Base-by-base conservation (phyloP, 2,888 invertebrate species). In the Tinea semifulvella region DNA sequence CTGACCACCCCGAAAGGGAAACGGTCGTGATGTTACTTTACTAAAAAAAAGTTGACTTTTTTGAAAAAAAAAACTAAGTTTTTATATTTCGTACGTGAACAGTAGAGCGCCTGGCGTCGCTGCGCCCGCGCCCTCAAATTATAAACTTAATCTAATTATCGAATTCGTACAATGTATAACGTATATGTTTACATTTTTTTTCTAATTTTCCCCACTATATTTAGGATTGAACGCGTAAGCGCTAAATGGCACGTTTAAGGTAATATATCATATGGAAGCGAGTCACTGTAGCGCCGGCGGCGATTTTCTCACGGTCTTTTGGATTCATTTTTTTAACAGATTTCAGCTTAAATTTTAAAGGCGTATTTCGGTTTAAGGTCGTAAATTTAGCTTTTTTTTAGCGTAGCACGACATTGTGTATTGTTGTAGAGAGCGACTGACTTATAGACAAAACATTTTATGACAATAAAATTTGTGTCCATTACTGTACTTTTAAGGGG, bases 151-250 rank as follows among this genome's bases (percentile, higher is more conserved):
- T 80, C 80, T 80, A 79, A 79, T 80, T 80, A 80, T 77, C 72
- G 73, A 80, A 80, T 77, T 79, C 75, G 67, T 77, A 80, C 79
- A 76, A 77, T 76, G 77, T 80, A n/a, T n/a, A n/a, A n/a, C n/a
- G n/a, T n/a, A n/a, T 75, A 58, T 80, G 77, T 79, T 80, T 80
- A 79, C 79, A 74, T 77, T 71, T 76, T 75, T 73, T 79, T 76
- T 75, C 71, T 76, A 68, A 79, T 76, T 74, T 73, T 60, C 63
- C 56, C 69, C 79, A 71, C 76, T 79, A 79, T 80, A 77, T 71
- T 77, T 80, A 77, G 66, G 67, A 66, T 61, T 70, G 67, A 70
- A 72, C 63, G 73, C 67, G 72, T 69, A 77, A 75, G 79, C 79
- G 80, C 71, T 80, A 80, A 80, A 80, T 79, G 74, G 76, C 74